Evolutionary conservation across 2,113 vertebrate genomes (phyloP).

Genomic region (Erinaceus europaeus): DNA sequence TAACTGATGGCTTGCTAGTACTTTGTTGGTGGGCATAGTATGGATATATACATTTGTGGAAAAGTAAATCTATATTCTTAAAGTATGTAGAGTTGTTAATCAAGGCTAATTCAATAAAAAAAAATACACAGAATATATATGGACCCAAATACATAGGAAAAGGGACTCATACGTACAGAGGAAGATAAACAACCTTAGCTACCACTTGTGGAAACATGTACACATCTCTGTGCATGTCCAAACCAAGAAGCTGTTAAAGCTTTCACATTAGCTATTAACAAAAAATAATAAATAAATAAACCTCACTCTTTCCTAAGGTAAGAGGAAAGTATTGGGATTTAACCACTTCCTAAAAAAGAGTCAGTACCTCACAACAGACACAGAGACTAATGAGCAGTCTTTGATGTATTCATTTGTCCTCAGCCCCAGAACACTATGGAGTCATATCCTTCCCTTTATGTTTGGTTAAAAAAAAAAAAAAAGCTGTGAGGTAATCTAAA

Average conservation of each 20-base stretch:
- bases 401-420: slow-evolving; percentile 46
- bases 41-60: no score
- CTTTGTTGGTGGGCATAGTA: no score
- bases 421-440: slow-evolving; percentile 19
- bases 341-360: slow-evolving; percentile 22
- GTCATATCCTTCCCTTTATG: slow-evolving; percentile 32
- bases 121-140: no score
- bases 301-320: slow-evolving; percentile 9
- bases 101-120: no score
- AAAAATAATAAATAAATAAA: not conserved
- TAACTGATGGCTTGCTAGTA: no score
- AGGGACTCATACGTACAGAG: not conserved
- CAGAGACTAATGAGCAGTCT: slow-evolving; percentile 58
- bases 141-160: not conserved
- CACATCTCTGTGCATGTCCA: no score
- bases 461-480: slow-evolving; percentile 44
- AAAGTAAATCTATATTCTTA: no score
- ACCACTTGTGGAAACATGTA: not conserved
- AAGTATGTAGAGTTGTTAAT: no score
- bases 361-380: not conserved
- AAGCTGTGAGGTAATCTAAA: slow-evolving; percentile 25
- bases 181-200: not conserved
- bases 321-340: not conserved
- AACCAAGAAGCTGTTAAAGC: not conserved
- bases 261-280: not conserved